Evolutionary conservation across 2,888 invertebrate genomes (phyloP), one percentile per base, ranked within the genome.

Genomic region (Macrophya alboannulata): DNA sequence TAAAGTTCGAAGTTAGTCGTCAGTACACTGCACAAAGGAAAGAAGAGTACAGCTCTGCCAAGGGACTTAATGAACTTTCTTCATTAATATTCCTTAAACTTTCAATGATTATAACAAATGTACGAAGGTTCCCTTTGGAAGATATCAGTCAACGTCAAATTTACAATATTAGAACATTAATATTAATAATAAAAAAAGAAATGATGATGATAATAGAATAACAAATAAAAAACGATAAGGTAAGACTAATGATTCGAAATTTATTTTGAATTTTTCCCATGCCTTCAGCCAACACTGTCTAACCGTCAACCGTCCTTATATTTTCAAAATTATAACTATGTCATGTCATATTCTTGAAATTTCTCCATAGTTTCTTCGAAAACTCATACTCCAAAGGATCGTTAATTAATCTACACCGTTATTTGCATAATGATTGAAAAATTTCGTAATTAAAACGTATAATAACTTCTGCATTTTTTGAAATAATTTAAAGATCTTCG

Each of bases 11-110:
- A 77, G 62, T 81, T 81, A 55, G 21, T 59, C 51, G 21, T 59
- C 51, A n/a, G n/a, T n/a, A 51, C 77, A 43, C 55, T 77, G 77
- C 51, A 45, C 21, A 77, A 55, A 77, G 31, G 51, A 55, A 55
- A 55, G 77, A 55, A 55, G 8, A 43, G 6, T 62, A 8, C 10
- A 76, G 45, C 37, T 55, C 51, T 25, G 81, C 31, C 31, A 31
- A 31, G 31, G 43, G 62, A 81, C 62, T 81, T 81, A 43, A 81
- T 81, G 81, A 81, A 81, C 81, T 81, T 81, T 81, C 81, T 43
- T 81, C 81, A 62, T 81, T 81, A 81, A 81, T 81, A 81, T 81
- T 81, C 81, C 62, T 81, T 81, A 81, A 81, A 62, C 81, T 59
- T 43, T 59, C 37, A 43, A 81, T 62, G 59, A 81, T 62, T 81